These are phyloP conservation scores for Oligia latruncula DNA, from an alignment of 2,888 invertebrate genomes.

Conservation along the genomic window DNA sequence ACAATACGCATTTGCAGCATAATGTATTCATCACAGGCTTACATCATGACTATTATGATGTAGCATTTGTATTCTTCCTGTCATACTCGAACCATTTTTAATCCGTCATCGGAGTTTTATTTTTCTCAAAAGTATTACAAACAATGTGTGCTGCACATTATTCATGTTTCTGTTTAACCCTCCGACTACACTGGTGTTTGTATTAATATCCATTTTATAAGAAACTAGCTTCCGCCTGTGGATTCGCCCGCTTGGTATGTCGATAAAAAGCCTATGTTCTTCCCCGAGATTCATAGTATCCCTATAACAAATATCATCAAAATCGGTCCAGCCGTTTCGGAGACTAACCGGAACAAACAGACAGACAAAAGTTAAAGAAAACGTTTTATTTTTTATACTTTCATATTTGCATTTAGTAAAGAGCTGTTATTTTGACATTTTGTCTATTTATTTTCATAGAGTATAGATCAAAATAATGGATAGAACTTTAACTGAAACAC, in stretches of 20 bases:
- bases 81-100: constrained; percentile 60
- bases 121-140: constrained; percentile 47
- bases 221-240: not conserved
- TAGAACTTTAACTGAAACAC: not conserved
- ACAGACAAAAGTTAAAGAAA: not conserved
- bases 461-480: not conserved
- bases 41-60: constrained; percentile 45
- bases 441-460: not conserved
- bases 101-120: constrained; percentile 57
- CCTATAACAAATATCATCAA: not conserved
- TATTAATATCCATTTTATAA: not conserved
- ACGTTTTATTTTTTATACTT: too few relatives aligned
- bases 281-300: too few relatives aligned
- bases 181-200: constrained; percentile 4
- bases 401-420: not conserved
- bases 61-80: constrained; percentile 49
- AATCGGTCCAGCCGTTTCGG: not conserved
- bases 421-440: not conserved
- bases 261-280: too few relatives aligned
- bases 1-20: constrained; percentile 40
- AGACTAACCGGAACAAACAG: not conserved
- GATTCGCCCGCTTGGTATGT: too few relatives aligned
- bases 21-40: constrained; percentile 55
- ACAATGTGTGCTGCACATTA: constrained; percentile 49
- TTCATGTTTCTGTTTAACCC: constrained; percentile 27